phyloP scores from a whole-genome alignment of 1,140 invertebrate species.

The Bombus breviceps region DNA sequence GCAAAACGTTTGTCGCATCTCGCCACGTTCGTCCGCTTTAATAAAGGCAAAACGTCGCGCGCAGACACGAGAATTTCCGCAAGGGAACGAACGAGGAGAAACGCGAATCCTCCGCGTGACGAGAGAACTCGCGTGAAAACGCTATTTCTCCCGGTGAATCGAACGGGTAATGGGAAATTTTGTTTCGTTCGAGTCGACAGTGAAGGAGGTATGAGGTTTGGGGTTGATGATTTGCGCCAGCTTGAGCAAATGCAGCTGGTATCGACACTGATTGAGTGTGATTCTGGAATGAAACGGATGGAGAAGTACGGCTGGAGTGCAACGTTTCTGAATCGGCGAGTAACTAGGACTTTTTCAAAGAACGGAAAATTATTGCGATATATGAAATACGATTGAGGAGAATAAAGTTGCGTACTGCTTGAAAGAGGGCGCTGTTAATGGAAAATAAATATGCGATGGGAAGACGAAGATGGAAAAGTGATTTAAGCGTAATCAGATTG shows the following conservation, averaged over 20 bases:
- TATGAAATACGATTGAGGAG: not conserved
- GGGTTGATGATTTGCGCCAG: not conserved
- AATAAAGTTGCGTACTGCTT: not conserved
- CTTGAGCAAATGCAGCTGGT: not conserved
- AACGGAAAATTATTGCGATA: not conserved
- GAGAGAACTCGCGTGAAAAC: not conserved
- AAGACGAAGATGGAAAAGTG: too few species aligned
- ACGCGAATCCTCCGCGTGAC: slow-evolving; percentile 1
- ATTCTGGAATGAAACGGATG: not conserved
- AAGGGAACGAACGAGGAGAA: not conserved
- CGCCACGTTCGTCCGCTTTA: not conserved
- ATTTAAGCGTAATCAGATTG: not conserved
- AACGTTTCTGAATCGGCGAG: too few species aligned
- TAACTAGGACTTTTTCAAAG: not conserved
- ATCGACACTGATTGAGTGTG: not conserved
- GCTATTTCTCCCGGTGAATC: not conserved
- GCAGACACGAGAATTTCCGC: slow-evolving; percentile 38
- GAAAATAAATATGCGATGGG: not conserved
- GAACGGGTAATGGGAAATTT: slow-evolving; percentile 1
- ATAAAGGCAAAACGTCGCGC: slow-evolving; percentile 26
- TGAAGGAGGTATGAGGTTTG: not conserved
- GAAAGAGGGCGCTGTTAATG: not conserved
- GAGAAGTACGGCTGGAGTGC: not conserved
- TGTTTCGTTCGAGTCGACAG: not conserved
- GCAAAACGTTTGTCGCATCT: slow-evolving; percentile 41